Evolutionary conservation across 2,113 vertebrate genomes (phyloP), one percentile per base, ranked within the genome.

Genomic region (Hucho hucho): DNA sequence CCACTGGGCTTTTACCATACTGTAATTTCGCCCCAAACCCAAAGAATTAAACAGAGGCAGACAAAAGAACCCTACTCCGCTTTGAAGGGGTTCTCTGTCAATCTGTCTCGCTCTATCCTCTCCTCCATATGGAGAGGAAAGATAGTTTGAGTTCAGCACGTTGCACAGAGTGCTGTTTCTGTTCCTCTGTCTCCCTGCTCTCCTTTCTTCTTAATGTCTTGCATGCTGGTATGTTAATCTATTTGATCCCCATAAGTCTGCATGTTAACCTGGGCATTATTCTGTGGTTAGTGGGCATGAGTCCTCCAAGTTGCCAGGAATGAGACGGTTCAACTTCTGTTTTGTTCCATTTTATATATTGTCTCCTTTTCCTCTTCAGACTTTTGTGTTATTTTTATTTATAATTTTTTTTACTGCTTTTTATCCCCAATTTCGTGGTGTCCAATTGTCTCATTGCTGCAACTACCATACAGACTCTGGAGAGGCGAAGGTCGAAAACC

Each of bases 181-280:
- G 70, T 80, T 76, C 64, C 53, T 78, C 74, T 46, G 18, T 14
- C 28, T 68, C 32, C 56, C 77, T 6, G 69, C 49, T 53, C 16
- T 53, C 49, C 49, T 16, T 16, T 18, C 59, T 64, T 70, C 61
- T 82, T 65, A 64, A 78, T 77, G 78, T 29, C 65, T 82, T 53
- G 69, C 78, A 84, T 46, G 70, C 71, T 75, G 83, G 70, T 73
- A 80, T 86, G 82, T 79, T 79, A 83, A 80, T 87, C 78, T 66
- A 82, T 83, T 89, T 84, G 84, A 87, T 90, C 77, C 80, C 46
- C 63, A 69, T 76, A 75, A 80, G 73, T 83, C 73, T 86, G 79
- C 71, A 53, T 77, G 72, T 22, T 74, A 80, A 78, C 56, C 72
- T 18, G 66, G 70, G 67, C 63, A 70, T 80, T 75, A 81, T 73